Evolutionary conservation across 2,797 vertebrate genomes (phyloP), one percentile per base, ranked within the genome.

Genomic region (Geotrypetes seraphini): DNA sequence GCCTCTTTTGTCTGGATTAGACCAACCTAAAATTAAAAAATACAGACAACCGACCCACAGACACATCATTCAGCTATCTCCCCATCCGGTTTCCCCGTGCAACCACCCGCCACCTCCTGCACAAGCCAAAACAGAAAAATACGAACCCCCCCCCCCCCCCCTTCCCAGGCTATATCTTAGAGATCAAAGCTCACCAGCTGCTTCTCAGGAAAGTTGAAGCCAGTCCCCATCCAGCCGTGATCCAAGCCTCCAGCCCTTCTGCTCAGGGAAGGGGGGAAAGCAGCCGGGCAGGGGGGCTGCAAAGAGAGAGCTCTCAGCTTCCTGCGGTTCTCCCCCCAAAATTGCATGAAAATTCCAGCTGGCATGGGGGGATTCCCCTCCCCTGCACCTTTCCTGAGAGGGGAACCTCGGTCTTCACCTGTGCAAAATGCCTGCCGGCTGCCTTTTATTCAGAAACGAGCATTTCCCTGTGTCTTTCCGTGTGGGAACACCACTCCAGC

Each of bases 51-150:
- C n/a, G n/a, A n/a, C n/a, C n/a, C n/a, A n/a, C 21, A 20, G 46
- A 45, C 45, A 46, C 50, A 56, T 40, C 57, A 42, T 55, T 53
- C 40, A 45, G 37, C 49, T 59, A 42, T 45, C 53, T 50, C 57
- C 47, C 46, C 39, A n/a, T 10, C 25, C 41, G 22, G 28, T 40
- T 46, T 38, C 30, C 16, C 31, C 7, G n/a, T 26, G 28, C 39
- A 32, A 40, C n/a, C 43, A 25, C 31, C 31, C 21, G 21, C 40
- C 47, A 53, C 42, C 28, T 42, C n/a, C n/a, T n/a, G n/a, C 25
- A 31, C 21, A 16, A 22, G 30, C 10, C 19, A n/a, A 11, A 12
- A 2, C 3, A 7, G 9, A 20, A n/a, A n/a, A n/a, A n/a, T 10
- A 31, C 22, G 7, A 16, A 19, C 23, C n/a, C n/a, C n/a, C 17